Conservation (phyloP, 2,888 invertebrate genomes). For the Baccha elongata region DNA sequence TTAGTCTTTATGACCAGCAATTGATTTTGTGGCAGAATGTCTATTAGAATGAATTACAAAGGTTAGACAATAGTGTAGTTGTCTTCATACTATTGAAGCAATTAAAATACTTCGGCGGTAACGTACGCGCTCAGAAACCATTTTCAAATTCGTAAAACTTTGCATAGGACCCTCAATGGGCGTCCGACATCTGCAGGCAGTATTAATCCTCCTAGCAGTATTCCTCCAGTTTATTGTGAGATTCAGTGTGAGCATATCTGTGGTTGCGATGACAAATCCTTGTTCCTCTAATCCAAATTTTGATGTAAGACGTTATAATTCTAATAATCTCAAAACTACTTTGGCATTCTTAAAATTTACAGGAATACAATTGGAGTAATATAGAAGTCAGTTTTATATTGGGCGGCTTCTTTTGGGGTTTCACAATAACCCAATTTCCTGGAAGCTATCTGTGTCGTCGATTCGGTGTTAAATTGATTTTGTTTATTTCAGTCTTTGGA, state of each 20-base stretch:
- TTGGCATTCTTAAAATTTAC: not conserved
- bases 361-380: conserved; percentile 1
- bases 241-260: not conserved
- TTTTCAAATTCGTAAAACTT: too few species aligned
- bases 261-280: conserved; percentile 4
- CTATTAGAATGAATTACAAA: too few species aligned
- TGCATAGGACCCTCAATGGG: conserved; percentile 80
- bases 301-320: conserved; percentile 18
- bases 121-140: too few species aligned
- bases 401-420: conserved; percentile 1
- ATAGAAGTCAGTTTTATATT: conserved; percentile 75
- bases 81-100: too few species aligned
- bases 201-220: conserved; percentile 81
- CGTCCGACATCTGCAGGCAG: not conserved
- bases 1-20: too few species aligned
- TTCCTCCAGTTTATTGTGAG: conserved; percentile 76
- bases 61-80: too few species aligned
- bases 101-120: too few species aligned
- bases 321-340: not conserved
- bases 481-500: not conserved
- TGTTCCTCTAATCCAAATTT: not conserved
- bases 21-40: too few species aligned
- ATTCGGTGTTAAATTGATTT: not conserved
- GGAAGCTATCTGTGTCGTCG: not conserved
- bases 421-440: not conserved